Conservation (phyloP, 2,888 invertebrate genomes). For the Tethea ocularis region DNA sequence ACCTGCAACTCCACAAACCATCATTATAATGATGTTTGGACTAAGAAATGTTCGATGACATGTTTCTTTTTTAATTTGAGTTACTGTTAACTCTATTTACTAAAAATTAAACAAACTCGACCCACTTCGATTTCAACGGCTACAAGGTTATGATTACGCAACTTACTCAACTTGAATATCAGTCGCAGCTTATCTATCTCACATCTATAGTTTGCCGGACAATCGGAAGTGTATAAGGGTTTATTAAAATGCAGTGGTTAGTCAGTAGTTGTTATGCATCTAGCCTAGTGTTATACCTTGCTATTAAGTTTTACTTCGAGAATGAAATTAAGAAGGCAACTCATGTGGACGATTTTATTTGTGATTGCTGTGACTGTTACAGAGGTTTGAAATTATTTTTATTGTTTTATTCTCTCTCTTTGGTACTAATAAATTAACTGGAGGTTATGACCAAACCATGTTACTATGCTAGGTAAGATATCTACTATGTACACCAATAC, state of each 20-base stretch:
- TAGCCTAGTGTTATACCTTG: slow-evolving; percentile 60
- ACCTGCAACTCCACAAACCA: no score
- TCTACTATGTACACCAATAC: not conserved
- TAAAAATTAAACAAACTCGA: slow-evolving; percentile 2
- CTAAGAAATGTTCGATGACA: no score
- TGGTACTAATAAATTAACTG: no score
- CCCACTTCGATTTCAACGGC: slow-evolving; percentile 19
- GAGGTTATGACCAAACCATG: not conserved
- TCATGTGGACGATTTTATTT: slow-evolving; percentile 42
- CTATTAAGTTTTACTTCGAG: slow-evolving; percentile 61
- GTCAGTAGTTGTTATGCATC: slow-evolving; percentile 62
- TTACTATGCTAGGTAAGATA: not conserved
- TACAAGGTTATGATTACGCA: slow-evolving; percentile 32
- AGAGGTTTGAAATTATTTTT: slow-evolving; percentile 53
- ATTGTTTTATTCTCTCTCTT: slow-evolving; percentile 9
- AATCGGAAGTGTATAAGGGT: slow-evolving; percentile 13
- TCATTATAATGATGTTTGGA: no score
- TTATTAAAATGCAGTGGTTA: slow-evolving; percentile 59
- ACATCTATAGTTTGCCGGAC: slow-evolving; percentile 26
- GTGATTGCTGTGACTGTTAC: slow-evolving; percentile 44
- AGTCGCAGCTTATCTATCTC: slow-evolving; percentile 52
- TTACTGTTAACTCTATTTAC: not conserved
- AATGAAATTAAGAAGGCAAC: slow-evolving; percentile 63
- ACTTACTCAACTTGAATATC: slow-evolving; percentile 30
- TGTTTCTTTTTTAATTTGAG: not conserved